Evolutionary conservation across 2,797 vertebrate genomes (phyloP).

Genomic region (Tympanoctomys barrerae): DNA sequence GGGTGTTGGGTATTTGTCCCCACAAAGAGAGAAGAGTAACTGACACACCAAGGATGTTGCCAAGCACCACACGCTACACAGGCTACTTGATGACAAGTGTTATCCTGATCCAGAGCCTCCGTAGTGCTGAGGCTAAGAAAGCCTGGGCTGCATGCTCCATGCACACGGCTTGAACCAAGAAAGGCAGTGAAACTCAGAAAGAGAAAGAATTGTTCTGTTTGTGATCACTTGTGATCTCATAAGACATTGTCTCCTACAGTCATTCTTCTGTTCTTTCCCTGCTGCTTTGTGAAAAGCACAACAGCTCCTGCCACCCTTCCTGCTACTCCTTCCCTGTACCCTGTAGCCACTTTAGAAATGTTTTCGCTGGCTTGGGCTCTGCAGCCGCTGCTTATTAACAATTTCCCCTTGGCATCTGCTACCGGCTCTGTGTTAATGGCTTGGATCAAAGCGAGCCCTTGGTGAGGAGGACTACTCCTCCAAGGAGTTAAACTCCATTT

Average conservation of each 20-base stretch:
- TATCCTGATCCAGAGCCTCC: not conserved
- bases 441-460: not conserved
- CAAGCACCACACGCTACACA: no score
- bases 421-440: not conserved
- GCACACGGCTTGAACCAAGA: not conserved
- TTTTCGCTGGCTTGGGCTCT: conserved; percentile 10
- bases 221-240: no score
- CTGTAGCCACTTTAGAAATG: conserved; percentile 36
- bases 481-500: conserved; percentile 19
- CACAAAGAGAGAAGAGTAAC: no score
- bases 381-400: conserved; percentile 56
- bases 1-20: no score
- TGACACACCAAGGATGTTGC: no score
- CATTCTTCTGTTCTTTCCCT: not conserved
- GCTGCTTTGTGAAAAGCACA: not conserved
- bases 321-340: not conserved
- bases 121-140: no score
- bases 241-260: not conserved
- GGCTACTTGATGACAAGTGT: rapidly evolving
- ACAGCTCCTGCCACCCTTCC: not conserved
- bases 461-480: not conserved
- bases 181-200: not conserved
- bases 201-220: not conserved
- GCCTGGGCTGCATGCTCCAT: not conserved
- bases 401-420: conserved; percentile 58